These are phyloP conservation scores for Agrypnus murinus DNA, from an alignment of 2,888 invertebrate genomes.

Conservation along the genomic window DNA sequence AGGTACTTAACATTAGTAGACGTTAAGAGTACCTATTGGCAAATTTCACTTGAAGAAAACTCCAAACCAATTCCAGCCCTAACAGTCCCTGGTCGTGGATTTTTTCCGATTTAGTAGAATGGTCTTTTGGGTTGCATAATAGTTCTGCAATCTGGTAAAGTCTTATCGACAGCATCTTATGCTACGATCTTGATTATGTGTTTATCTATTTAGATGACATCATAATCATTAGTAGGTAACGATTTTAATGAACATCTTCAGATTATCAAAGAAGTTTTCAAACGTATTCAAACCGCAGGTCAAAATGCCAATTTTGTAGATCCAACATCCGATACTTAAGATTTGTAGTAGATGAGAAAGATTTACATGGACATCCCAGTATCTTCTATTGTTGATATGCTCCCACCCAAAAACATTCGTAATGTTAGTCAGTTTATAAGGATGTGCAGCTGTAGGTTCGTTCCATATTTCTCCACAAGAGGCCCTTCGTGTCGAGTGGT, in stretches of 20 bases:
- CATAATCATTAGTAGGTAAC: constrained; percentile 49
- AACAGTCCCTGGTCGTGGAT: constrained; percentile 59
- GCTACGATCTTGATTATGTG: constrained; percentile 46
- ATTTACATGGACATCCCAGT: constrained; percentile 58
- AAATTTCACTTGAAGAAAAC: constrained; percentile 56
- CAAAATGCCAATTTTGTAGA: constrained; percentile 20
- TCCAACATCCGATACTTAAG: constrained; percentile 52
- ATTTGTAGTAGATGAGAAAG: constrained; percentile 55
- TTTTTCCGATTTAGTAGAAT: constrained; percentile 57
- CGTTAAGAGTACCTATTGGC: constrained; percentile 56
- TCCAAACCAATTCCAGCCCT: constrained; percentile 61
- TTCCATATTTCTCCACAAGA: too few species aligned
- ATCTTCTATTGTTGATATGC: constrained; percentile 57
- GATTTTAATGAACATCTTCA: constrained; percentile 41
- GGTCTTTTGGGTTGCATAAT: constrained; percentile 56
- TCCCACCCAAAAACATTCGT: constrained; percentile 54
- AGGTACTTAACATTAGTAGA: constrained; percentile 56
- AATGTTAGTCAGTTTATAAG: constrained; percentile 60
- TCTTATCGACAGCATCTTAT: constrained; percentile 37
- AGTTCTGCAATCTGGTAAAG: constrained; percentile 52
- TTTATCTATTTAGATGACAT: constrained; percentile 57
- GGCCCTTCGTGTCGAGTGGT: too few species aligned
- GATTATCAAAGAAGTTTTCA: not conserved
- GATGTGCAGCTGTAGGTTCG: constrained; percentile 58
- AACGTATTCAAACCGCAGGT: not conserved